Evolutionary conservation across 1,140 invertebrate species (phyloP).

Genomic region (Caenorhabditis latens): DNA sequence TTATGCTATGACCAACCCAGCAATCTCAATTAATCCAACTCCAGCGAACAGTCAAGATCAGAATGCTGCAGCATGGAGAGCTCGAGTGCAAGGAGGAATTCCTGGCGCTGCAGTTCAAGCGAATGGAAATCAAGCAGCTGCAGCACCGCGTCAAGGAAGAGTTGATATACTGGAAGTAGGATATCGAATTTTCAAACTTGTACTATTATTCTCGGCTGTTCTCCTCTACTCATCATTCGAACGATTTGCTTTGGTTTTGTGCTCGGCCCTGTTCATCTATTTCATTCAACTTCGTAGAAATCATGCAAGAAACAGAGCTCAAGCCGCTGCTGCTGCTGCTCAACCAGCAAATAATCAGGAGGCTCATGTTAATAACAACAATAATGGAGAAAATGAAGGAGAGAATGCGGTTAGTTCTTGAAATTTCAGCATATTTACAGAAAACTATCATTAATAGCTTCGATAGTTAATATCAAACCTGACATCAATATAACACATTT

Average conservation of each 20-base stretch:
- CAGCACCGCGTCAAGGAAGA: conserved; percentile 18
- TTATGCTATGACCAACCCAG: conserved; percentile 3
- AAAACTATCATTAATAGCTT: no score
- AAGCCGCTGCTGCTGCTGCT: conserved; percentile 10
- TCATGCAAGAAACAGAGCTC: conserved; percentile 18
- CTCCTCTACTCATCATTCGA: conserved; percentile 38
- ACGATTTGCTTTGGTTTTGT: conserved; percentile 14
- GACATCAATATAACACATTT: not conserved
- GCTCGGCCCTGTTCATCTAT: conserved; percentile 24
- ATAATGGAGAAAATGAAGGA: conserved; percentile 46
- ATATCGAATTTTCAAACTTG: conserved; percentile 47
- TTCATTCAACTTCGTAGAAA: conserved; percentile 37
- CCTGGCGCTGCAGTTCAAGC: not conserved
- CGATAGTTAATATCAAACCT: no score
- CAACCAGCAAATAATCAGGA: conserved; percentile 24
- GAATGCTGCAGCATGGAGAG: conserved; percentile 20
- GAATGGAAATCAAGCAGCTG: conserved; percentile 12
- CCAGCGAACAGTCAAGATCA: not conserved
- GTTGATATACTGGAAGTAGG: conserved; percentile 42
- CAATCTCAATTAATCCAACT: not conserved
- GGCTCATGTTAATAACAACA: conserved; percentile 32
- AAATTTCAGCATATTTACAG: no score
- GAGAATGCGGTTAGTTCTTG: conserved; percentile 3
- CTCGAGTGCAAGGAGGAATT: not conserved
- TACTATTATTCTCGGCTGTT: conserved; percentile 8